Evolutionary conservation across 2,888 invertebrate genomes (phyloP), one percentile per base, ranked within the genome.

Genomic region (Platycheirus rosarum): DNA sequence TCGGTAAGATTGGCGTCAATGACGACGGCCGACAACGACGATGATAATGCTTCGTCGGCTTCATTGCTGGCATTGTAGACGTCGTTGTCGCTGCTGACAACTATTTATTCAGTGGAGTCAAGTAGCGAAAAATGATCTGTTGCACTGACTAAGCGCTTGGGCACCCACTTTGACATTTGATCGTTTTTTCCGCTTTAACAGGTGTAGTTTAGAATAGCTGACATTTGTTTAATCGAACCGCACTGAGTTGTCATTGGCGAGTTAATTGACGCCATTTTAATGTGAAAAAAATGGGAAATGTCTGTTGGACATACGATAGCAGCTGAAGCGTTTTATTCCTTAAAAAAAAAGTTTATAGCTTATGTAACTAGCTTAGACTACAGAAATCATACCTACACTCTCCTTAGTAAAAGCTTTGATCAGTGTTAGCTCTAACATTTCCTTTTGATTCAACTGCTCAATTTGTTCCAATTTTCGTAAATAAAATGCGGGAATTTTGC

Each of bases 1-100:
- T 74, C 69, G 37, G 35, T 32, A n/a, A 49, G 42, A 63, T 63
- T 69, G 75, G 49, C 79, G 75, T 79, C 74, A 79, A 35, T 69
- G 42, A 42, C 26, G 16, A 66, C 51, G 51, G 46, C 60, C 63
- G 42, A 42, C 26, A 13, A 66, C 51, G 51, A 51, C 60, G 23
- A 1, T 3, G 16, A 26, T 40, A 6, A 26, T 29, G 20, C 18
- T 29, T 60, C 16, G 29, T 13, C 48, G 48, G 37, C 9, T 42
- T 18, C 13, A 18, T 4, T 42, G 13, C 18, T 13, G 9, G 14
- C n/a, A 37, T 14, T 23, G 13, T 35, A 26, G 48, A 18, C 18
- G 57, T 32, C 29, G 18, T 1, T 16, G 16, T 18, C 48, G 57
- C 20, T 44, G 60, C 49, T 37, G 29, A 37, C 37, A 46, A 49